Base-by-base conservation (phyloP, 2,797 vertebrate species). In the Thaleichthys pacificus region DNA sequence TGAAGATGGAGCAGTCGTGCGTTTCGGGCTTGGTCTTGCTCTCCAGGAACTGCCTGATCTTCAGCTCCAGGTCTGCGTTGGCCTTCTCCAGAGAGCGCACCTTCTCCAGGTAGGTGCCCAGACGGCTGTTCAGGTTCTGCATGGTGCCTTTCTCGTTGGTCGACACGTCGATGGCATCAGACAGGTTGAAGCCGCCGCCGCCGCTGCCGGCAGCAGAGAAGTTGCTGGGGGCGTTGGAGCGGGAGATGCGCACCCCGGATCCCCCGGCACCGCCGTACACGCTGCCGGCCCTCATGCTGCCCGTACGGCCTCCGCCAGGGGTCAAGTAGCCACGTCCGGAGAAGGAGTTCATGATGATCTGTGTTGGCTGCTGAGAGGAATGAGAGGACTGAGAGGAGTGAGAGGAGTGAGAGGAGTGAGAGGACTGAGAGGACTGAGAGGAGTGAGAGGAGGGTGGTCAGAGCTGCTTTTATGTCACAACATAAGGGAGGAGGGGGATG, bases 81-180 rank as follows among this genome's bases (percentile, higher is more conserved):
- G 93, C 93, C 0, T 49, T 90, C 85, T 97, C 95, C 86, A 98
- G 88, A 3, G 57, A 69, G 3, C 78, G 87, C 21, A 97, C 96
- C 32, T 95, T 95, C 0, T 91, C 88, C 89, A 97, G 73, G 89
- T 97, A 97, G 11, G 87, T 15, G 0, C 94, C 92, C 90, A 97
- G 86, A 4, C 96, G 96, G 56, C 95, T 94, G 0, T 98, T 97
- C 7, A 98, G 94, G 80, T 93, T 94, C 88, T 96, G 94, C 96
- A 97, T 96, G 70, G 93, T 91, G 82, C 88, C 49, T 67, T 91
- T 91, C 76, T 89, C 85, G 72, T 84, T 89, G 61, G 56, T 24
- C 58, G 74, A 56, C 54, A 81, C 76, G 0, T 84, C 0, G 9
- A 57, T 8, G 14, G 84, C 88, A 6, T 85, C 74, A 0, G 72